Conservation (phyloP, 2,797 vertebrate species). For the Mycteria americana region DNA sequence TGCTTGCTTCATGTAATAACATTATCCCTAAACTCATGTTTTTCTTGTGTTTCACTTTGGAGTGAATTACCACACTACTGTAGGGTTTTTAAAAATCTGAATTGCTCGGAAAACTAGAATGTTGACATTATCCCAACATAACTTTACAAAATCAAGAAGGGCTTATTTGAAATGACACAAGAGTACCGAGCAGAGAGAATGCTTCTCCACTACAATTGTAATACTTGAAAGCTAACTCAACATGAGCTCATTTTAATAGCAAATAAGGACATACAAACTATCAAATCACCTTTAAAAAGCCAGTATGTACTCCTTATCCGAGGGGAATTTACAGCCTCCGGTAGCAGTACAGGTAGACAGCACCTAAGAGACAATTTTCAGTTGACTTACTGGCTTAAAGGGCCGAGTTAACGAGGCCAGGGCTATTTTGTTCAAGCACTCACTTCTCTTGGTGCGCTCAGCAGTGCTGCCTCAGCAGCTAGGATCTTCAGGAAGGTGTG, state of each 20-base stretch:
- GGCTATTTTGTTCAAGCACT: not conserved
- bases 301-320: not conserved
- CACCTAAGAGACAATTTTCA: not conserved
- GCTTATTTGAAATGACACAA: not conserved
- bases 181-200: not conserved
- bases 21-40: not conserved
- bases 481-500: not conserved
- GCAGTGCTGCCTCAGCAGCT: not conserved
- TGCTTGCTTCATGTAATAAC: not conserved
- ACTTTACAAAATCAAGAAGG: not conserved
- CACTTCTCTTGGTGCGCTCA: not conserved
- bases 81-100: not conserved
- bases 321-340: not conserved
- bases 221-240: not conserved
- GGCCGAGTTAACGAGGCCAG: not conserved
- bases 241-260: not conserved
- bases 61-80: not conserved
- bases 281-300: not conserved
- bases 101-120: not conserved
- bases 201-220: not conserved
- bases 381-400: not conserved
- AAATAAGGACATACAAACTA: not conserved
- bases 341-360: not conserved
- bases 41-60: not conserved
- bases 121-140: not conserved